Base-by-base conservation (phyloP, 1,140 invertebrate species). In the Drosophila rhopaloa region DNA sequence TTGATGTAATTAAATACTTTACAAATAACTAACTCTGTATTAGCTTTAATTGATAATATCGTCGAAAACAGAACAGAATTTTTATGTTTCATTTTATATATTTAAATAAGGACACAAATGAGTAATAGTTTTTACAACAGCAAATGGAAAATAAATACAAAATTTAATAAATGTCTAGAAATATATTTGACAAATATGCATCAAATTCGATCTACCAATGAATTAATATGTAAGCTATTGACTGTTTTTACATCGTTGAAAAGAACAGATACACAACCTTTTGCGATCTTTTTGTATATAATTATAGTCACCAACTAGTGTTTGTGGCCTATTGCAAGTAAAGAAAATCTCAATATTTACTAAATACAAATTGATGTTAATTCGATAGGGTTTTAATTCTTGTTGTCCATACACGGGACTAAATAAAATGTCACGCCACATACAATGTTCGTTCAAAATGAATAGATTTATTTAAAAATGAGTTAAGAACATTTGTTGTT, bases 381-480 rank as follows among this genome's bases (percentile, higher is more conserved):
- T 9, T 4, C 14, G 11, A 54, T 16, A 24, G 16, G 0, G 13
- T 24, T 37, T 56, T 56, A 1, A 1, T 27, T 38, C 29, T 6
- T 9, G 9, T 51, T 70, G 70, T 58, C 47, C 27, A 59, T 55
- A n/a, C 6, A 38, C 44, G 19, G 2, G 24, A 16, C 48, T 55
- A 54, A 77, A 24, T 53, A 38, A 35, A 65, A 46, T 40, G 38
- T 61, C 44, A 48, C 43, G 48, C 19, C 24, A 24, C 37, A 35
- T 41, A 43, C 59, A 40, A 29, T 2, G 38, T 72, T 71, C 14
- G 71, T 75, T 88, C 66, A 77, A 86, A 86, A 88, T 86, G 53
- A 86, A 88, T 82, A 75, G 79, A 72, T 86, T 86, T 86, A 82
- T 85, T 84, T 79, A 47, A 82, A 63, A 72, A 77, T 77, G 61